A percentile compares a stretch with the other conserved stretches of the same genome.
phyloP scores from a whole-genome alignment of 2,888 invertebrate genomes.

The Megamerina dolium region DNA sequence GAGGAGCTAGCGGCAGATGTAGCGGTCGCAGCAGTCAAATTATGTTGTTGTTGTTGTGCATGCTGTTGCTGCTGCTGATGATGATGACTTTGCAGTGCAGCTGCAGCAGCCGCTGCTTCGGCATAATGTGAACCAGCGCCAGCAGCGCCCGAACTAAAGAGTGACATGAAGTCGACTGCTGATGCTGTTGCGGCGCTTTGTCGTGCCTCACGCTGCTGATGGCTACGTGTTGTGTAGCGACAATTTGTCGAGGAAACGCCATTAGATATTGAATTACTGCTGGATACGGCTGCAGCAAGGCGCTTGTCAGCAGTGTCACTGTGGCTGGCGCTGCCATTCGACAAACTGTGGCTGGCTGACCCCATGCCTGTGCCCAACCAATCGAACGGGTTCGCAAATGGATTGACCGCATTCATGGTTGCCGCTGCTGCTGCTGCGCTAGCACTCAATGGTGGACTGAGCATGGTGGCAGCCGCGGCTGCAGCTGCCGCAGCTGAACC shows the following conservation, averaged over 20 bases:
- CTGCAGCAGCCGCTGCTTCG: constrained; percentile 17
- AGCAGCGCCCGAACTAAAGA: constrained; percentile 32
- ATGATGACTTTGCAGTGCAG: constrained; percentile 10
- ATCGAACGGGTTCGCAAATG: constrained; percentile 28
- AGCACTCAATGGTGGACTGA: constrained; percentile 42
- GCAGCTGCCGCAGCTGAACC: constrained; percentile 31
- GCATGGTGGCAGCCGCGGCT: constrained; percentile 42
- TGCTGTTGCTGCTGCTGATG: constrained; percentile 13
- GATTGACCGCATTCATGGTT: constrained; percentile 31
- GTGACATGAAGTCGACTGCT: constrained; percentile 2
- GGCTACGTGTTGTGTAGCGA: constrained; percentile 8
- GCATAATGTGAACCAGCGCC: constrained; percentile 29
- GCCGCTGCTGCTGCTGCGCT: constrained; percentile 22
- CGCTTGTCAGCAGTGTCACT: constrained; percentile 17
- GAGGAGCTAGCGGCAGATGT: constrained; percentile 14
- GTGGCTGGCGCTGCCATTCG: constrained; percentile 3
- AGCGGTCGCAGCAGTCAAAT: constrained; percentile 10
- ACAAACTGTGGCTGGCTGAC: constrained; percentile 16
- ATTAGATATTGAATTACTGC: constrained; percentile 22
- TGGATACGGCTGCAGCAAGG: constrained; percentile 15
- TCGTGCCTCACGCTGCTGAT: constrained; percentile 19
- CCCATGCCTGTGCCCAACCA: too few relatives aligned
- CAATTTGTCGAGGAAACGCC: constrained; percentile 24
- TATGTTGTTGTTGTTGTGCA: constrained; percentile 7
- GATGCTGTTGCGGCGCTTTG: constrained; percentile 14